These are phyloP conservation scores for Neodon shergylaensis DNA, from an alignment of 2,113 vertebrate species.

Conservation along the genomic window DNA sequence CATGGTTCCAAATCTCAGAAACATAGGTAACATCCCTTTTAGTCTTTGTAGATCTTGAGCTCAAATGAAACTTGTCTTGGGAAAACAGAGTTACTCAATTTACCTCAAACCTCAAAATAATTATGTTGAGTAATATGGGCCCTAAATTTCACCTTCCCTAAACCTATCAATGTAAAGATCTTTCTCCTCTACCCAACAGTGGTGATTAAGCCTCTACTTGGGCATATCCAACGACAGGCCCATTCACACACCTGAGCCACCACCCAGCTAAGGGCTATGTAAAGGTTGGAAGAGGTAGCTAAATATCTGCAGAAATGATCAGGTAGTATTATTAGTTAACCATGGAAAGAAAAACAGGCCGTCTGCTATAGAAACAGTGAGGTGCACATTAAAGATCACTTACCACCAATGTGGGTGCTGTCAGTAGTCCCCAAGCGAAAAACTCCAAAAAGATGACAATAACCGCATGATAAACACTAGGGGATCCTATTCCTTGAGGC, in stretches of 20 bases:
- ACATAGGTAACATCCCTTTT: neutral
- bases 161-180: neutral
- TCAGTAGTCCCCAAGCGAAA: constrained; percentile 94
- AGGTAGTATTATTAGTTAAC: neutral
- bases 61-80: neutral
- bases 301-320: neutral
- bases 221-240: neutral
- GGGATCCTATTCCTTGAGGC: constrained; percentile 94
- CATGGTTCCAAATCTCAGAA: neutral
- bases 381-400: constrained; percentile 73
- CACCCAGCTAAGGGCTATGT: neutral
- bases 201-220: neutral
- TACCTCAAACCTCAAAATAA: constrained; percentile 33
- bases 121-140: neutral
- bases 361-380: neutral
- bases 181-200: neutral
- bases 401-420: constrained; percentile 93
- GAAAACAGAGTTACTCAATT: neutral
- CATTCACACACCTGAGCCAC: neutral
- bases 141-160: neutral
- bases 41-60: neutral
- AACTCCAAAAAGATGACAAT: constrained; percentile 95
- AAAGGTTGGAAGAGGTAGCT: neutral
- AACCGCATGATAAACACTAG: constrained; percentile 94
- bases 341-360: neutral